phyloP scores from a whole-genome alignment of 2,888 invertebrate species.

The Ennomos quercinarius region DNA sequence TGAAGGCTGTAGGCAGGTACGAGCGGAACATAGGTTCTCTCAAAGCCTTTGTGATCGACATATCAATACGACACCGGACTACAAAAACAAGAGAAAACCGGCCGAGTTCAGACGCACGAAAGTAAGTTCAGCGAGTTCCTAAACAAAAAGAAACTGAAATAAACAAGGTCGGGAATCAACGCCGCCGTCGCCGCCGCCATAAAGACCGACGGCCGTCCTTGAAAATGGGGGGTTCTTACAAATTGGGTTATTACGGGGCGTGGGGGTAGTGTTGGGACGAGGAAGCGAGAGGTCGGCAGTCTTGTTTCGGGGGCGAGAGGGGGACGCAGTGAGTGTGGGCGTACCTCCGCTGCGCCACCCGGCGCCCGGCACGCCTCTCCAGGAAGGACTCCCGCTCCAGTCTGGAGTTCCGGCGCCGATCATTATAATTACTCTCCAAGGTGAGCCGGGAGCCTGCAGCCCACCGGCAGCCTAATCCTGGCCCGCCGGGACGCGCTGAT shows the following conservation, averaged over 20 bases:
- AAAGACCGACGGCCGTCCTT: slow-evolving; percentile 86
- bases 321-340: slow-evolving; percentile 73
- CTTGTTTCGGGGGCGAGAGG: slow-evolving; percentile 48
- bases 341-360: slow-evolving; percentile 79
- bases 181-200: slow-evolving; percentile 84
- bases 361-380: slow-evolving; percentile 79
- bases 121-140: slow-evolving; percentile 82
- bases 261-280: slow-evolving; percentile 73
- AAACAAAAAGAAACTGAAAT: slow-evolving; percentile 85
- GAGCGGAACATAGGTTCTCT: slow-evolving; percentile 44
- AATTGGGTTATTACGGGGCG: slow-evolving; percentile 85
- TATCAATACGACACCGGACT: slow-evolving; percentile 59
- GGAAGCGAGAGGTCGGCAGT: slow-evolving; percentile 57
- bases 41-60: slow-evolving; percentile 55
- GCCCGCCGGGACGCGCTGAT: slow-evolving; percentile 71
- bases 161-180: slow-evolving; percentile 86
- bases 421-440: slow-evolving; percentile 86
- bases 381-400: slow-evolving; percentile 80
- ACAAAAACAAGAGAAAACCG: slow-evolving; percentile 67
- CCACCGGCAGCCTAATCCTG: slow-evolving; percentile 76
- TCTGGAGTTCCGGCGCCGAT: slow-evolving; percentile 81
- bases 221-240: slow-evolving; percentile 85
- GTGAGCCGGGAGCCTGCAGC: slow-evolving; percentile 77
- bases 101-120: slow-evolving; percentile 74
- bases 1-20: slow-evolving; percentile 47